Base-by-base conservation (phyloP, 2,113 vertebrate genomes). In the Pluvialis apricaria region DNA sequence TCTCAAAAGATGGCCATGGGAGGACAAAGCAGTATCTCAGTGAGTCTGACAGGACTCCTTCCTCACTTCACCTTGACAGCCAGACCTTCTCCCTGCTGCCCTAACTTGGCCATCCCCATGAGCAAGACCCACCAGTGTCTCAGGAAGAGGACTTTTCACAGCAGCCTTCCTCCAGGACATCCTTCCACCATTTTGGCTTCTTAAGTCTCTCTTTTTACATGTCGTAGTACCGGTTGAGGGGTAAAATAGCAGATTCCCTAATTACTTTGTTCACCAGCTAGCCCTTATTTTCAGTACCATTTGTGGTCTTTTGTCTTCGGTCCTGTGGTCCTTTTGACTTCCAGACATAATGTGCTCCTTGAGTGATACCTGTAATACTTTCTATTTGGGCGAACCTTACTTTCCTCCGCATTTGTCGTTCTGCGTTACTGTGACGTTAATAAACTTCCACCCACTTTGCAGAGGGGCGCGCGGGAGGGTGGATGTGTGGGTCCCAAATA, bases 391-490 rank as follows among this genome's bases (percentile, higher is more conserved):
- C 25, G 38, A 89, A 22, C 24, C 7, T 44, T 18, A 8, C 22
- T 17, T 75, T 51, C 47, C 42, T 16, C 32, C 1, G 0, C 18
- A 0, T 18, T 34, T 32, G 29, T 45, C 0, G 0, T 62, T 75
- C 19, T 17, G 4, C 4, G 0, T 66, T 66, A 25, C 64, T 38
- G 76, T 51, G 72, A 22, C n/a, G 11, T 42, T 29, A 28, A 0
- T 75, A 36, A 13, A 40, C 25, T 78, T 54, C 49, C 42, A 20
- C n/a, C 38, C 44, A 9, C 32, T 76, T 85, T 61, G 47, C 78
- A 31, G 65, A 75, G 77, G 1, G 22, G 60, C 2, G 8, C 0
- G 0, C 0, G 6, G 78, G 22, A 94, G 40, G 54, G 47, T 45
- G 80, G 81, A 75, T 75, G 40, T 4, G 31, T 84, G 78, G 54